These are phyloP conservation scores for Ophioninae sp. DNA, from an alignment of 2,888 invertebrate genomes.

Conservation along the genomic window DNA sequence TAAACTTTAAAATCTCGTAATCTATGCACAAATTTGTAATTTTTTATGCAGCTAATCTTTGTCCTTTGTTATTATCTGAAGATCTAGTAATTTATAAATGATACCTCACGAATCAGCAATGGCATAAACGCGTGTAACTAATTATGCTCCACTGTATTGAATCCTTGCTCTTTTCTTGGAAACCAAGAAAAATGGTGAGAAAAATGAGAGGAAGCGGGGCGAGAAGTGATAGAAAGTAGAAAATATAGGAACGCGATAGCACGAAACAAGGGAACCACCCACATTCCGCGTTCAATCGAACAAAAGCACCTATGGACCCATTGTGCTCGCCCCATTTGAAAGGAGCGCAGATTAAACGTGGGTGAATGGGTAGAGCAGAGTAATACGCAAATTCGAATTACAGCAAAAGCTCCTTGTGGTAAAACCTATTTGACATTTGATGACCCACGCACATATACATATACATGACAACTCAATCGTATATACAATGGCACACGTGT, in stretches of 20 bases:
- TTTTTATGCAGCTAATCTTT: background rate
- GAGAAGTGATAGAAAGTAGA: background rate
- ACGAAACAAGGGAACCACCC: constrained; percentile 15
- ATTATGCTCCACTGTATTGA: background rate
- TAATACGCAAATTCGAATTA: constrained; percentile 60
- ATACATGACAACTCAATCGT: too few relatives aligned
- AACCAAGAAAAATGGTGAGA: background rate
- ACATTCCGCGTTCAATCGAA: constrained; percentile 41
- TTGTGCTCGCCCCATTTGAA: constrained; percentile 36
- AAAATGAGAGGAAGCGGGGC: background rate
- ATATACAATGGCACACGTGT: background rate
- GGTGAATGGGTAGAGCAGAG: background rate
- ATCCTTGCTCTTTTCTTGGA: background rate
- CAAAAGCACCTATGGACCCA: constrained; percentile 39
- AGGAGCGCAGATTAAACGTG: constrained; percentile 15
- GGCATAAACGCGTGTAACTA: background rate
- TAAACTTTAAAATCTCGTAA: too few relatives aligned
- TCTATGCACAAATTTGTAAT: background rate
- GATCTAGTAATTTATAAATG: background rate
- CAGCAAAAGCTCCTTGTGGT: constrained; percentile 27
- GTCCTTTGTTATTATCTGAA: background rate
- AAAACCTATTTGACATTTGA: constrained; percentile 50
- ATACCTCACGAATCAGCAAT: background rate
- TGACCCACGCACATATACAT: background rate
- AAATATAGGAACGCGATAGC: constrained; percentile 21